A percentile compares a stretch with the other conserved stretches of the same genome.
Conservation (phyloP, 1,140 invertebrate genomes). For the Drosophila mojavensis region DNA sequence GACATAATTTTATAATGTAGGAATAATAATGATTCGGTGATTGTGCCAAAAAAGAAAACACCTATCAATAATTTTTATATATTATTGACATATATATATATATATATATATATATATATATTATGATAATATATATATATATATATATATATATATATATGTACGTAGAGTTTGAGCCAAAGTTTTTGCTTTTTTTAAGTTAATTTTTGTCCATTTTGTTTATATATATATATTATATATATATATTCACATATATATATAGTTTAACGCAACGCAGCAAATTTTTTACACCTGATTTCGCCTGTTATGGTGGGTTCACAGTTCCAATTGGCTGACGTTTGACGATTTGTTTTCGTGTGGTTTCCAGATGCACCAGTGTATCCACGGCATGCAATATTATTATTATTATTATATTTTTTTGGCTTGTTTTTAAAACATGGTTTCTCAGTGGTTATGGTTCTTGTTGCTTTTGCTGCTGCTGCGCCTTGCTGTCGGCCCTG, state of each 20-base stretch:
- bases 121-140: slow-evolving; percentile 16
- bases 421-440: neutral
- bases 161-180: slow-evolving; percentile 49
- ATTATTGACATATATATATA: slow-evolving; percentile 13
- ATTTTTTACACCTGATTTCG: slow-evolving; percentile 27
- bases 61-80: slow-evolving; percentile 40
- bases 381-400: neutral
- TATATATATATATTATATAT: slow-evolving; percentile 2
- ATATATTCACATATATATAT: no score
- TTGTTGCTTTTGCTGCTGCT: neutral
- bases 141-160: slow-evolving; percentile 8
- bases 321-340: slow-evolving; percentile 28
- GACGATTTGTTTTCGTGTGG: slow-evolving; percentile 13
- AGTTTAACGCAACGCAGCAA: slow-evolving; percentile 35
- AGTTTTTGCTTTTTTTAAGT: slow-evolving; percentile 12
- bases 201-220: slow-evolving; percentile 1
- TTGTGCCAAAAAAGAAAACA: slow-evolving; percentile 53
- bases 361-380: neutral
- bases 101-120: slow-evolving; percentile 6
- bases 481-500: neutral
- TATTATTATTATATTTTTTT: neutral
- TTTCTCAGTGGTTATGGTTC: neutral
- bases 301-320: slow-evolving; percentile 45
- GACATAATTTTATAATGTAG: slow-evolving; percentile 58
- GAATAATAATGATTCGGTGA: slow-evolving; percentile 45